These are phyloP conservation scores for Phyto melanocephala DNA, from an alignment of 2,888 invertebrate genomes.

Conservation along the genomic window DNA sequence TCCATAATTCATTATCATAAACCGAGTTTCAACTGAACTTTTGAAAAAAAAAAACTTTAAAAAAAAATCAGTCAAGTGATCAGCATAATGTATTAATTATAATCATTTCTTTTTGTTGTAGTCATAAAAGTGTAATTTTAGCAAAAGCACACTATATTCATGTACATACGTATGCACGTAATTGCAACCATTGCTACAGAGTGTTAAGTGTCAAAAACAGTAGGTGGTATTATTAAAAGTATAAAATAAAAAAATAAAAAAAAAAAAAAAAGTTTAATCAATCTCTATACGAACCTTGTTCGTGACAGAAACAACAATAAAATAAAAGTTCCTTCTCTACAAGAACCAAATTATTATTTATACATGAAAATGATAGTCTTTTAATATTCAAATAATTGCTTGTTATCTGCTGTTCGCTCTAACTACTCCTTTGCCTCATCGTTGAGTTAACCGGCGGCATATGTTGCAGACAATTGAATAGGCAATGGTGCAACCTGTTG, in stretches of 20 bases:
- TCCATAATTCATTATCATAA: conserved; percentile 13
- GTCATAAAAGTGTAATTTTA: conserved; percentile 26
- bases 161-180: not conserved
- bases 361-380: conserved; percentile 35
- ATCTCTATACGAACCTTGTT: not conserved
- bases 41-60: not conserved
- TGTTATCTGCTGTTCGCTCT: not conserved
- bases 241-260: conserved; percentile 8
- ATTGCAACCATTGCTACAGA: not conserved
- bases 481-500: conserved; percentile 11
- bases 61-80: conserved; percentile 40
- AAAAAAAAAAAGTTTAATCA: too few relatives aligned
- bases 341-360: conserved; percentile 26
- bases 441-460: not conserved
- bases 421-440: not conserved
- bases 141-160: too few relatives aligned
- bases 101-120: conserved; percentile 14
- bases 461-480: not conserved
- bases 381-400: conserved; percentile 47
- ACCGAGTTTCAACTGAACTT: conserved; percentile 23
- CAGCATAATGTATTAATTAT: conserved; percentile 60
- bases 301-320: not conserved
- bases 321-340: not conserved
- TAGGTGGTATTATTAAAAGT: conserved; percentile 32
- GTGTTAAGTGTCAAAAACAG: conserved; percentile 55